Percentiles rank a stretch among this genome's conserved stretches.
Evolutionary conservation across 2,888 invertebrate species (phyloP).

Genomic region (Erebia palarica): DNA sequence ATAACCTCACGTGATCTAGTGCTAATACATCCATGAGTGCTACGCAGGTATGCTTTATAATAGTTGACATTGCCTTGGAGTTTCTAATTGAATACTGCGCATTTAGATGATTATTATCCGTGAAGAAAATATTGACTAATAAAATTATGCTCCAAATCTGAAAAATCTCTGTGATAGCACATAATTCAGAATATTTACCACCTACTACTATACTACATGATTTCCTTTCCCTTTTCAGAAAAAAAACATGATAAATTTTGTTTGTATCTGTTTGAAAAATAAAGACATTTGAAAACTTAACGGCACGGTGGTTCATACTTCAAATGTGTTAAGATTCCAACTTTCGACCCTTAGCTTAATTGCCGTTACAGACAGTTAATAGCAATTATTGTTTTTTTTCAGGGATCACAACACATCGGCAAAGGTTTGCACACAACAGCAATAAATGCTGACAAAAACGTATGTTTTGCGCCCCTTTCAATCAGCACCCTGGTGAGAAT

Average conservation of each 20-base stretch:
- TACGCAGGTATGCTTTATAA: neutral
- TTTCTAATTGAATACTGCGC: conserved; percentile 12
- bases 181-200: too few species aligned
- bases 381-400: conserved; percentile 37
- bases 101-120: neutral
- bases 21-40: neutral
- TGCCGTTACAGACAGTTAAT: neutral
- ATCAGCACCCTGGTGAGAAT: conserved; percentile 75
- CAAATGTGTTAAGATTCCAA: too few species aligned
- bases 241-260: too few species aligned
- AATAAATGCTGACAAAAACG: conserved; percentile 70
- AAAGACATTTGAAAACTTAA: too few species aligned
- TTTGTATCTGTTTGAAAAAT: too few species aligned
- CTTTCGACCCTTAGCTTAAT: too few species aligned
- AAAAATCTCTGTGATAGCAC: too few species aligned
- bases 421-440: conserved; percentile 73
- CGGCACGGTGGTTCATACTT: too few species aligned
- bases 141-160: too few species aligned
- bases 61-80: conserved; percentile 4
- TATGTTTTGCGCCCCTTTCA: conserved; percentile 67
- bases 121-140: neutral
- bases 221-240: too few species aligned
- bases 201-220: too few species aligned
- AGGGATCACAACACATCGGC: conserved; percentile 69
- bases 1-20: conserved; percentile 48